Base-by-base conservation (phyloP, 2,797 vertebrate genomes). In the Babyrousa celebensis region DNA sequence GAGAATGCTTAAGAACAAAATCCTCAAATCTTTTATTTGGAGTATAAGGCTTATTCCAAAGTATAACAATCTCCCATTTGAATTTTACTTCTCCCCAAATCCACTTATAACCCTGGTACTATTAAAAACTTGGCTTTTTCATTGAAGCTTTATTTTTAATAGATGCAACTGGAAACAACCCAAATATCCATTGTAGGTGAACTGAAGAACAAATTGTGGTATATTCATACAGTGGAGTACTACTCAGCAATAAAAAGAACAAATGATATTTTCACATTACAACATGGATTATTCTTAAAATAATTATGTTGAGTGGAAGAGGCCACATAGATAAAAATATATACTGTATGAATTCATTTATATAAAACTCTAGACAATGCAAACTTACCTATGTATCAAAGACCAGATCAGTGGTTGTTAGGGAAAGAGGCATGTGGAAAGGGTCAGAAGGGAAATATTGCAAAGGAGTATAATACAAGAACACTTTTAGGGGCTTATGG, bases 241-340 rank as follows among this genome's bases (percentile, higher is more conserved):
- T 67, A 62, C 17, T 72, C 4, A 27, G 2, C 25, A 52, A 72
- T 52, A 52, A 52, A 74, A 78, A 85, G 40, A 85, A 36, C 23
- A 27, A 65, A 65, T 1, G 25, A 0, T 56, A 32, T 12, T n/a
- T 52, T 82, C 8, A 21, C 0, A 18, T 20, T 78, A 77, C 18
- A 74, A 56, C 15, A 67, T 79, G 72, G 12, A 15, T 74, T 58
- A 70, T 74, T 92, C 32, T 89, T 82, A 52, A 95, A 72, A 85
- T 82, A 83, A 74, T 93, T 62, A 75, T 9, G 11, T 27, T 54
- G 68, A 94, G 29, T 75, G 36, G 74, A 93, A 93, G 67, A 89
- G 91, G 23, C 16, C 32, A 70, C n/a, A 15, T 23, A 77, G 71
- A 56, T 91, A 80, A 91, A 62, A 95, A 89, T 75, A 67, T 7